phyloP scores from a whole-genome alignment of 2,113 vertebrate species.

The Tretioscincus oriximinensis region DNA sequence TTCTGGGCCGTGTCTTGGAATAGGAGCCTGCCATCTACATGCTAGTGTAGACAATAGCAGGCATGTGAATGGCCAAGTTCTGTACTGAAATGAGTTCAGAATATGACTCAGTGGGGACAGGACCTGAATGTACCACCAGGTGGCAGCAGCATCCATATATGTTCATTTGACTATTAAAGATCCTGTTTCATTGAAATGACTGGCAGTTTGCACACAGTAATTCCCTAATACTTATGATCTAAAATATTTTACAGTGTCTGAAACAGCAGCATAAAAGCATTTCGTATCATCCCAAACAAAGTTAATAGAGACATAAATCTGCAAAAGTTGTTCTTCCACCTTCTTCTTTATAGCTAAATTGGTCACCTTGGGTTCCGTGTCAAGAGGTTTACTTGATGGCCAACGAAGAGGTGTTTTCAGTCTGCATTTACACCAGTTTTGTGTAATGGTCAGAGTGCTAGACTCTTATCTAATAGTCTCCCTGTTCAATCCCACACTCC shows the following conservation, averaged over 20 bases:
- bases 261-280: constrained; percentile 8
- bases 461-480: too few relatives aligned
- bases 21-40: too few relatives aligned
- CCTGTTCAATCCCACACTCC: too few relatives aligned
- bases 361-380: too few relatives aligned
- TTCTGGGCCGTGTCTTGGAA: neutral
- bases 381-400: too few relatives aligned
- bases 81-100: too few relatives aligned
- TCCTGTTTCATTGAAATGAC: constrained; percentile 1
- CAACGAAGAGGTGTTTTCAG: too few relatives aligned
- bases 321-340: neutral
- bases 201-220: neutral
- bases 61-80: too few relatives aligned
- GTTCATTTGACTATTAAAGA: accelerated
- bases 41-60: neutral
- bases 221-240: neutral
- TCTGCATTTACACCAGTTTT: too few relatives aligned
- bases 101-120: too few relatives aligned
- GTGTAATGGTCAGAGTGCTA: too few relatives aligned
- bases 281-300: neutral
- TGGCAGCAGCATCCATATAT: constrained; percentile 68
- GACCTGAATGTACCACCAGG: constrained; percentile 47
- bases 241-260: constrained; percentile 3
- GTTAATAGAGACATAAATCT: neutral
- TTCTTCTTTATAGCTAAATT: neutral